Conservation (phyloP, 2,888 invertebrate genomes). For the Rhabditoides inermis region DNA sequence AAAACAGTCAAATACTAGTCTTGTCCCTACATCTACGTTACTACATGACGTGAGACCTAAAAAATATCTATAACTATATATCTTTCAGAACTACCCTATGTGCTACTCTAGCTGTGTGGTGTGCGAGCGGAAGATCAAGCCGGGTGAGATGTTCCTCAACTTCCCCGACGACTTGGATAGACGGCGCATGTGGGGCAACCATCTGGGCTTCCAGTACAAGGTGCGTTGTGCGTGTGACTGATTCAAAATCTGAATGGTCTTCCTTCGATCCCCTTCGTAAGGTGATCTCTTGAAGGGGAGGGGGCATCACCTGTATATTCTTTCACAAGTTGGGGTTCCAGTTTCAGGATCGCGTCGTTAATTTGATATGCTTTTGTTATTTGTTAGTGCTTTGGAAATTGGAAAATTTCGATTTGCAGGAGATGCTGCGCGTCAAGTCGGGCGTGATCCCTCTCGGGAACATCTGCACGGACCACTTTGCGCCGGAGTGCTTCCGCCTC, state of each 20-base stretch:
- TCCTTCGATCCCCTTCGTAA: too few species aligned
- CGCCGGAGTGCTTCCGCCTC: slow-evolving; percentile 26
- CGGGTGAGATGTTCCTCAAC: slow-evolving; percentile 32
- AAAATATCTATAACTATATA: too few species aligned
- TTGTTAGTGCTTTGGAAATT: too few species aligned
- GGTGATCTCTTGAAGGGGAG: not conserved
- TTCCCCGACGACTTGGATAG: slow-evolving; percentile 36
- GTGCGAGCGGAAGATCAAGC: slow-evolving; percentile 22
- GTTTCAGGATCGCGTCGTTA: too few species aligned
- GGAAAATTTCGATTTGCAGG: slow-evolving; percentile 6
- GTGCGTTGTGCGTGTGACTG: slow-evolving; percentile 7
- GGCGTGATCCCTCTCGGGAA: slow-evolving; percentile 12
- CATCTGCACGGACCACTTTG: slow-evolving; percentile 35
- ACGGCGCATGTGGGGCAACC: slow-evolving; percentile 31
- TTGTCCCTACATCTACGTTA: too few species aligned
- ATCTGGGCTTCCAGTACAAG: slow-evolving; percentile 34
- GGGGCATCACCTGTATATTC: not conserved
- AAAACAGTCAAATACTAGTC: too few species aligned
- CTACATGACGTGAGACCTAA: too few species aligned
- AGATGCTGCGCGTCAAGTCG: slow-evolving; percentile 14
- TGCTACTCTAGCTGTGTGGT: slow-evolving; percentile 22
- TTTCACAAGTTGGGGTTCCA: too few species aligned
- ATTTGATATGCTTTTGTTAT: too few species aligned
- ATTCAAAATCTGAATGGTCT: too few species aligned
- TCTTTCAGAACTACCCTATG: slow-evolving; percentile 9